Conservation (phyloP, 2,113 vertebrate species). For the Zapornia atra region DNA sequence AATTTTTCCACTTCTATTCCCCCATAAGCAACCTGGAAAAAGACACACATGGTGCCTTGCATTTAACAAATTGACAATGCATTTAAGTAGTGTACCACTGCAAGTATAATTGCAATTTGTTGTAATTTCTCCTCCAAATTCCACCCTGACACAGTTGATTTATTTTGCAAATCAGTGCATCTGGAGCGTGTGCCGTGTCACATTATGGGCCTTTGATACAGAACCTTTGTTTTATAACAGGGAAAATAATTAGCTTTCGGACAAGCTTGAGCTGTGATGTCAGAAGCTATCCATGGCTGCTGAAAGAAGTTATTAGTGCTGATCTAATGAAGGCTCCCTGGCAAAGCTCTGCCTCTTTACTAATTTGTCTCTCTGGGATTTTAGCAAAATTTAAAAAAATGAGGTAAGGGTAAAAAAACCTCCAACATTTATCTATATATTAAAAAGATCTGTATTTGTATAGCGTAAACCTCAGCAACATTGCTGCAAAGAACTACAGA, state of each 20-base stretch:
- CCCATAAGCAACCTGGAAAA: not conserved
- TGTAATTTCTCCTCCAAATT: constrained; percentile 80
- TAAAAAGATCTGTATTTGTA: not conserved
- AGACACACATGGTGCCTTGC: constrained; percentile 23
- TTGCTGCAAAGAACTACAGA: constrained; percentile 3
- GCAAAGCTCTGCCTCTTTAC: constrained; percentile 74
- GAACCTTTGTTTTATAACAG: constrained; percentile 83
- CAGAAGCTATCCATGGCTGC: constrained; percentile 73
- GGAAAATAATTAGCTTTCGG: constrained; percentile 83
- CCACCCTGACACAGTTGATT: constrained; percentile 77
- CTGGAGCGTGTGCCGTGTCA: constrained; percentile 75
- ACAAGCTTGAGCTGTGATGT: constrained; percentile 80
- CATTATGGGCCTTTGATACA: constrained; percentile 82
- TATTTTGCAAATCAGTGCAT: constrained; percentile 82
- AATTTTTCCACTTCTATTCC: constrained; percentile 7
- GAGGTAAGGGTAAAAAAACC: constrained; percentile 36
- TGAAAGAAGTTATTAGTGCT: constrained; percentile 82
- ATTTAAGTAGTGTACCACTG: constrained; percentile 66
- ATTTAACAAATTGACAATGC: constrained; percentile 62
- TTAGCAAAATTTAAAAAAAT: constrained; percentile 69
- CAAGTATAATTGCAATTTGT: constrained; percentile 78
- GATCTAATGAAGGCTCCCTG: constrained; percentile 77
- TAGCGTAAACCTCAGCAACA: not conserved
- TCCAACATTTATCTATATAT: not conserved
- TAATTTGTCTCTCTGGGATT: constrained; percentile 84